phyloP scores from a whole-genome alignment of 2,888 invertebrate species.

The Teinopalpus imperialis region DNA sequence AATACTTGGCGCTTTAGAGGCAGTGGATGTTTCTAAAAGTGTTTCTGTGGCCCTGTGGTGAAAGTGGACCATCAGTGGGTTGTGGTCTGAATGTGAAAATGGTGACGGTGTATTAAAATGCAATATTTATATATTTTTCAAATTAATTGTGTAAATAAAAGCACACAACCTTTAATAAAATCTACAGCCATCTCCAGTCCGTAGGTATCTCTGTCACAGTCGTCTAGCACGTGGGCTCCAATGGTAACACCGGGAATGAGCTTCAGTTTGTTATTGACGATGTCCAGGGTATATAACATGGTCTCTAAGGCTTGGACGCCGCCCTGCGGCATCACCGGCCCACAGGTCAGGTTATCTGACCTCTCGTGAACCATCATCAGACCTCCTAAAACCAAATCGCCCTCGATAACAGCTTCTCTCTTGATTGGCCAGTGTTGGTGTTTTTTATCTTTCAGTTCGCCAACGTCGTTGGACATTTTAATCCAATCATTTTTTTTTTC shows the following conservation, averaged over 20 bases:
- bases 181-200: slow-evolving; percentile 96
- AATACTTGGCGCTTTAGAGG: too few species aligned
- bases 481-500: slow-evolving; percentile 57
- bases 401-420: slow-evolving; percentile 90
- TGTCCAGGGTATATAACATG: slow-evolving; percentile 93
- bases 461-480: slow-evolving; percentile 59
- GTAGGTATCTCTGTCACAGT: slow-evolving; percentile 96
- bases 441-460: slow-evolving; percentile 34
- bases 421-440: slow-evolving; percentile 86
- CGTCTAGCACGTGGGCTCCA: slow-evolving; percentile 93
- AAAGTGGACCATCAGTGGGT: too few species aligned
- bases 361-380: slow-evolving; percentile 88
- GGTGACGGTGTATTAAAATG: too few species aligned
- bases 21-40: too few species aligned
- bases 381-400: slow-evolving; percentile 91
- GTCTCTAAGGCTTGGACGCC: slow-evolving; percentile 92
- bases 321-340: slow-evolving; percentile 95
- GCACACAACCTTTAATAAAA: slow-evolving; percentile 96
- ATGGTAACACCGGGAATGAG: slow-evolving; percentile 87
- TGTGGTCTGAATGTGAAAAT: too few species aligned
- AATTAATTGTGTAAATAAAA: too few species aligned
- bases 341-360: slow-evolving; percentile 75
- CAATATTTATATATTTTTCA: too few species aligned
- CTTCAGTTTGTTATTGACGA: slow-evolving; percentile 82
- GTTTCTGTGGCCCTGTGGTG: too few species aligned